Evolutionary conservation across 2,888 invertebrate species (phyloP), one percentile per base, ranked within the genome.

Genomic region (Lacanobia oleracea): DNA sequence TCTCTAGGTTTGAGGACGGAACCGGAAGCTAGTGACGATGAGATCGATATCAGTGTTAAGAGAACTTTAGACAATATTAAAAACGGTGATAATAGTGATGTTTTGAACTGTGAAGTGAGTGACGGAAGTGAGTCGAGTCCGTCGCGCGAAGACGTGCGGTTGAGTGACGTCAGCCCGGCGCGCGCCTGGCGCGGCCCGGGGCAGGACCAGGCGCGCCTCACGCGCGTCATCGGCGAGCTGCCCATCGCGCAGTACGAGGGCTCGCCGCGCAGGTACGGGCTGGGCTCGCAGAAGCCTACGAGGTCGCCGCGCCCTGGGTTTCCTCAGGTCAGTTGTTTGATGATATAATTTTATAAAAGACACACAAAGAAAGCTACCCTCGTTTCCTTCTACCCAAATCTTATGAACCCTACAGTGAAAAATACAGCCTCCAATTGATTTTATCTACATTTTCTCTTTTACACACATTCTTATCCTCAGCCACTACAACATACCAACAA

Each of bases 221-320:
- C 97, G 74, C 96, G 97, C 88, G 97, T 98, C 56, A 98, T 98
- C 88, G 98, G 98, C 61, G 98, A 97, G 92, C 95, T 98, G 87
- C 98, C 98, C n/a, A 99, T 99, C 86, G 98, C 99, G 27, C 98
- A 99, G 90, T 99, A 99, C 91, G 98, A 99, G 86, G 98, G 98
- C 21, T 99, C 98, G 56, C 99, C 99, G 21, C 96, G 98, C 84
- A 97, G 99, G 84, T 98, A 98, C 91, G 98, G 98, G 7, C 97
- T 97, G 72, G 96, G 97, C 40, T 97, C 97, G 63, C 98, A 97
- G 81, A 97, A 97, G 86, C 97, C 97, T 88, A 97, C 97, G 77
- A 97, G 98, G 91, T 97, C 98, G 77, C 98, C 98, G 57, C 96
- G 98, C 86, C 98, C 98, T 63, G 99, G 98, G 21, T 98, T 98